Evolutionary conservation across 2,797 vertebrate species (phyloP), one percentile per base, ranked within the genome.

Genomic region (Otolemur crassicaudatus): DNA sequence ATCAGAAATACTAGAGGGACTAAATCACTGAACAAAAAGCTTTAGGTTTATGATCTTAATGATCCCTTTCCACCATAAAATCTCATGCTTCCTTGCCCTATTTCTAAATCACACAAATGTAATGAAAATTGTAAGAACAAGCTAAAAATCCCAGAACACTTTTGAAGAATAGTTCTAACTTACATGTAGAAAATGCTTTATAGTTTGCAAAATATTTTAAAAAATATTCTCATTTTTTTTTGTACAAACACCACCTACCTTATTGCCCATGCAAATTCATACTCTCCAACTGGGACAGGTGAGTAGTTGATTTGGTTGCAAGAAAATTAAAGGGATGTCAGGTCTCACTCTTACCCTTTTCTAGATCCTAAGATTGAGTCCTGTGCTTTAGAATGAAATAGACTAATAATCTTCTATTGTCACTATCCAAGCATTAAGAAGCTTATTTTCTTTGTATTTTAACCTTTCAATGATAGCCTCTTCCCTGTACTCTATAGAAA

Each of bases 121-220:
- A 85, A 72, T 77, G 29, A 83, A 90, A 94, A 95, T 65, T 56
- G 83, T 10, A 29, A 91, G 70, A 91, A 96, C 4, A n/a, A 61
- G 25, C 0, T 79, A 43, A 79, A 94, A 90, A 80, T 81, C 43
- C 16, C 53, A 76, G 46, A 76, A 86, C 7, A 40, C 31, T 83
- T 46, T 83, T 65, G 56, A 94, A 94, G 12, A n/a, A 95, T 37
- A 67, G n/a, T 87, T 37, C n/a, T 82, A 92, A 94, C 58, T 67
- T 94, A n/a, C 9, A 72, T 79, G 87, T 69, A 92, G 63, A 84
- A 46, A 77, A 67, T 77, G 19, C 40, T 84, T 94, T 61, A 49
- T 34, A n/a, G 25, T 75, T 94, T 90, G 40, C 34, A 86, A 92
- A 88, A 63, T 76, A 43, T 87, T 94, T 94, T 79, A 82, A 80